These are phyloP conservation scores for Pyrgus malvae DNA, from an alignment of 2,888 invertebrate species.

Conservation along the genomic window DNA sequence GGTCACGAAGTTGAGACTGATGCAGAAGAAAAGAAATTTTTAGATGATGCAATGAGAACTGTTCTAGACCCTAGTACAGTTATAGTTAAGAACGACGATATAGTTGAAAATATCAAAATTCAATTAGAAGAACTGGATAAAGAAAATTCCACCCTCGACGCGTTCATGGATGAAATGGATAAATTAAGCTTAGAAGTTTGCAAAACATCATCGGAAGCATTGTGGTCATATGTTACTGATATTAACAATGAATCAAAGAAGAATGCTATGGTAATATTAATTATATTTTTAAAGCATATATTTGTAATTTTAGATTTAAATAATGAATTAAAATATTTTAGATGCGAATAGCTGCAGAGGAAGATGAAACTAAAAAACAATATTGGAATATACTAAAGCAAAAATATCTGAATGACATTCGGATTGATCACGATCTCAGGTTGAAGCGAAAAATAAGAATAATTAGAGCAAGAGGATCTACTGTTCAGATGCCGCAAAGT, in stretches of 20 bases:
- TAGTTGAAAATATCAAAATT: slow-evolving; percentile 55
- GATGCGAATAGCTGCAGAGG: slow-evolving; percentile 67
- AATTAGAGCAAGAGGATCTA: slow-evolving; percentile 69
- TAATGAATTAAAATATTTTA: slow-evolving; percentile 36
- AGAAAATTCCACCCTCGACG: slow-evolving; percentile 56
- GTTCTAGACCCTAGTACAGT: slow-evolving; percentile 61
- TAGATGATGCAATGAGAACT: slow-evolving; percentile 68
- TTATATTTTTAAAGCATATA: slow-evolving; percentile 25
- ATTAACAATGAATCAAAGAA: slow-evolving; percentile 65
- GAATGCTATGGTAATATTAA: slow-evolving; percentile 60
- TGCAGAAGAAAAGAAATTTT: slow-evolving; percentile 63
- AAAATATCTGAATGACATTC: slow-evolving; percentile 54
- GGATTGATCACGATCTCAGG: slow-evolving; percentile 46
- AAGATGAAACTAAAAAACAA: slow-evolving; percentile 72
- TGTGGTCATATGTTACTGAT: slow-evolving; percentile 73
- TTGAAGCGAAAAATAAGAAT: slow-evolving; percentile 63
- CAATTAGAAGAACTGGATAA: slow-evolving; percentile 60
- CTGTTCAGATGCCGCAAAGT: slow-evolving; percentile 73
- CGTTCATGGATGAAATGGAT: slow-evolving; percentile 71
- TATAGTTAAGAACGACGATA: slow-evolving; percentile 50
- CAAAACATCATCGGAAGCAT: slow-evolving; percentile 66
- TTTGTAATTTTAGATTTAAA: not conserved
- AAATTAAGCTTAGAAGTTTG: slow-evolving; percentile 68
- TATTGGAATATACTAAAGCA: slow-evolving; percentile 71
- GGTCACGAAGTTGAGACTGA: slow-evolving; percentile 67